Evolutionary conservation across 2,797 vertebrate species (phyloP), one percentile per base, ranked within the genome.

Genomic region (Scolopax bukidnonensis): DNA sequence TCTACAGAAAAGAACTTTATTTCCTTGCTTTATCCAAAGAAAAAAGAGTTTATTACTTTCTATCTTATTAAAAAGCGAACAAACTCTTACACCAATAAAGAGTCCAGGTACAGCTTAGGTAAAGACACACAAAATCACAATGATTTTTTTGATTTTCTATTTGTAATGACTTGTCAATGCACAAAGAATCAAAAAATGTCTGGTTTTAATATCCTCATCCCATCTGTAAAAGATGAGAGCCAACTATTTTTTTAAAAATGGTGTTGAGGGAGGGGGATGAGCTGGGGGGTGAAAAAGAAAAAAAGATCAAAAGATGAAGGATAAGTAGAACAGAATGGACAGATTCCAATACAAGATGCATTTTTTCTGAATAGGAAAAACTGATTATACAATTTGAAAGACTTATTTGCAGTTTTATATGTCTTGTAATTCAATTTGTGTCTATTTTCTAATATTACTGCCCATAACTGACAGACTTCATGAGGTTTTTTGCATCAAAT

Each of bases 251-350:
- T 16, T 81, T 24, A 7, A 20, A 28, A 65, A 27, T 38, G 33
- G 2, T 59, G 4, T 38, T 47, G 7, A 6, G 24, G 33, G 15
- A 16, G 4, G 2, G 3, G 9, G 4, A 11, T 32, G 28, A 54
- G 51, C 28, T 11, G 7, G 14, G 2, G 5, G n/a, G 4, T 30
- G 28, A 18, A 54, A 54, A 74, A 56, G 15, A 27, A 70, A 60
- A 61, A 43, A 43, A 43, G 41, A 43, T 17, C 16, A 43, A 43
- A 59, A 3, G 2, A 10, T 56, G 23, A 74, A 80, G 30, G 30
- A 11, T 53, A 61, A 40, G 8, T 27, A 85, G 33, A 75, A 68
- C 4, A 51, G 24, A 79, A 57, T 27, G 4, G 21, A 32, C 3
- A 54, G 18, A 76, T 36, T 61, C 40, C 14, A 48, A 87, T 17